phyloP scores from a whole-genome alignment of 2,888 invertebrate species.

The Scaptodrosophila latifasciaeformis region DNA sequence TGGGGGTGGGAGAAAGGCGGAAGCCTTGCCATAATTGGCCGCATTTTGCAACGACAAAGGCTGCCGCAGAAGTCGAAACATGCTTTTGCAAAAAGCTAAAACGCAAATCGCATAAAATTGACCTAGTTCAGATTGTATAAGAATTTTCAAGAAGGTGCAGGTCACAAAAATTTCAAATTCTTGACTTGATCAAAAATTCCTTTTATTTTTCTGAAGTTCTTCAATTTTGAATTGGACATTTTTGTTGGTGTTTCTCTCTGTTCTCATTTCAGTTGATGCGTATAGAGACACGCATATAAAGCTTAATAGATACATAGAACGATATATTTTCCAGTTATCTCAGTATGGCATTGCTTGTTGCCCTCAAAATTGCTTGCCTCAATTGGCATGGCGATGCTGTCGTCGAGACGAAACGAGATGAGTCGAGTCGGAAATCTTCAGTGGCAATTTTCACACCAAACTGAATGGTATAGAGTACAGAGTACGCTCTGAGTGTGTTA shows the following conservation, averaged over 20 bases:
- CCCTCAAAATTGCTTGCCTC: slow-evolving; percentile 34
- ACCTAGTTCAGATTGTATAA: slow-evolving; percentile 41
- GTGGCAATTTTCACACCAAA: slow-evolving; percentile 52
- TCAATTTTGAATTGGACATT: too few relatives aligned
- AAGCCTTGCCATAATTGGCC: slow-evolving; percentile 59
- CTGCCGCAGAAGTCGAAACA: slow-evolving; percentile 7
- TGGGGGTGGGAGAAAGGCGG: slow-evolving; percentile 7
- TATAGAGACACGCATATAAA: slow-evolving; percentile 10
- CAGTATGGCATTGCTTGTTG: slow-evolving; percentile 33
- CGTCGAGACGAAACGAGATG: background rate
- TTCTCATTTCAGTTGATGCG: slow-evolving; percentile 24
- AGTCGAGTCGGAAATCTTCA: slow-evolving; percentile 47
- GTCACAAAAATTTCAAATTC: slow-evolving; percentile 20
- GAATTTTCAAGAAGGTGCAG: slow-evolving; percentile 7
- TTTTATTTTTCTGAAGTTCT: background rate
- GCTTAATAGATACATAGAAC: slow-evolving; percentile 5
- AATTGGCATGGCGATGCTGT: slow-evolving; percentile 41
- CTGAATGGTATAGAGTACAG: too few relatives aligned
- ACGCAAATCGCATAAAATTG: slow-evolving; percentile 58
- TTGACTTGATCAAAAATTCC: too few relatives aligned
- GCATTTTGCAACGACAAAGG: slow-evolving; percentile 38
- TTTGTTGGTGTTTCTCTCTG: slow-evolving; percentile 24
- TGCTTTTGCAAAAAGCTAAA: slow-evolving; percentile 35
- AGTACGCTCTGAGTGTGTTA: too few relatives aligned
- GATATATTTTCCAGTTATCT: slow-evolving; percentile 32